A percentile compares a stretch with the other conserved stretches of the same genome.
phyloP scores from a whole-genome alignment of 2,113 vertebrate genomes.

The human region GRCh38 chr6:125999501-126000000 shows the following conservation, averaged over 20 bases:
- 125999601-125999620: constrained; percentile 98
- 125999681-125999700: constrained; percentile 12
- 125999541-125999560: constrained; percentile 98
- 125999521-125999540: constrained; percentile 98
- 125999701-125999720: background rate
- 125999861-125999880: background rate
- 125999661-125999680: background rate
- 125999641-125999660: background rate
- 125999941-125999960: background rate
- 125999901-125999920: background rate
- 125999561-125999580: constrained; percentile 94
- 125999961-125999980: background rate
- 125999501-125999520: constrained; percentile 98
- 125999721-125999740: background rate
- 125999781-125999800: background rate
- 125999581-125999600: constrained; percentile 96
- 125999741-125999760: background rate
- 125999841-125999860: constrained; percentile 75
- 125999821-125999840: constrained; percentile 46
- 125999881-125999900: background rate
- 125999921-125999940: constrained; percentile 36
- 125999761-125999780: background rate
- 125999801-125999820: constrained; percentile 25
- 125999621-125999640: background rate
- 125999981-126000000: background rate